Evolutionary conservation across 2,797 vertebrate species (phyloP), one percentile per base, ranked within the genome.

Genomic region (Dendrocincla tyrannina): DNA sequence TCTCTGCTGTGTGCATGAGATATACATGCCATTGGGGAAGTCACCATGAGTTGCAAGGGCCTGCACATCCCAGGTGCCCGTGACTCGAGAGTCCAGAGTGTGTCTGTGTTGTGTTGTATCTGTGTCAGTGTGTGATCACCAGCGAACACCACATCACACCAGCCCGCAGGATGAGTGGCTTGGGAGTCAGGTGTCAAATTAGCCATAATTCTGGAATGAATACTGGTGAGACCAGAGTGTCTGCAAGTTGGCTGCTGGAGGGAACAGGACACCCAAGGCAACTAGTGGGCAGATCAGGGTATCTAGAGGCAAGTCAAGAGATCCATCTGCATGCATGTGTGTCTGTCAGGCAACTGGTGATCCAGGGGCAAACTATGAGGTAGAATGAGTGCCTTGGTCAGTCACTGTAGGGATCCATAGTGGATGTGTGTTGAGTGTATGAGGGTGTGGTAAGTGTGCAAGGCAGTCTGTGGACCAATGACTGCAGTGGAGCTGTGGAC

Each of bases 21-120:
- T 25, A 3, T 7, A 52, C 41, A 42, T 28, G 62, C 14, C 39
- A 15, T 7, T 15, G 25, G 16, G 32, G 18, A 58, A 14, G 30
- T n/a, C 25, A 53, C 30, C 28, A 20, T 0, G 0, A 39, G 32
- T 37, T 32, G 30, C 23, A 41, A 41, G 17, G 17, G 11, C 20
- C 52, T 32, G 23, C 0, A 1, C 1, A 2, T 33, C 47, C 60
- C 0, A 0, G 11, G 15, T 62, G n/a, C 35, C n/a, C 0, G 6
- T 8, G 6, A 28, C 42, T 73, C n/a, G n/a, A 44, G 46, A 49
- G 47, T 32, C 5, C 0, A 0, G n/a, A 52, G 24, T 0, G 1
- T 3, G 10, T 10, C n/a, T 0, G 0, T 19, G 41, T 37, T n/a
- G 22, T 25, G 41, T 60, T 60, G 28, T 28, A 28, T 33, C 41